These are phyloP conservation scores for Eupithecia pulchellata DNA, from an alignment of 2,888 invertebrate species.

Conservation along the genomic window DNA sequence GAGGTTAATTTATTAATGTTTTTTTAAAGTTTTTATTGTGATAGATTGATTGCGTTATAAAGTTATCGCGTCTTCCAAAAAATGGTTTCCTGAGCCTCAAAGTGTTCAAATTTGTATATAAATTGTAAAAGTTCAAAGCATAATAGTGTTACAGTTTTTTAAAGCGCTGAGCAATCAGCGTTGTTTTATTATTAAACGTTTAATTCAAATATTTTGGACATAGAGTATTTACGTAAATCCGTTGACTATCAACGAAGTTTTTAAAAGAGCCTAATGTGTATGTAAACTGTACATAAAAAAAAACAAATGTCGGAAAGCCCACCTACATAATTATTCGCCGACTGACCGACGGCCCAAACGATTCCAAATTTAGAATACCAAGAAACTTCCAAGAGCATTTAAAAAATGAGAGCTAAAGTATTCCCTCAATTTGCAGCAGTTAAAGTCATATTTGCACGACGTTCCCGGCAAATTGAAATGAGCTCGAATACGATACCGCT, in stretches of 20 bases:
- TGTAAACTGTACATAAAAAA: not conserved
- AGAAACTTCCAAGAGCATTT: not conserved
- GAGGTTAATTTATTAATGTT: no score
- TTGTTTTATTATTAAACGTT: not conserved
- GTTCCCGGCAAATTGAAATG: conserved; percentile 20
- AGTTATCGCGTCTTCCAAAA: not conserved
- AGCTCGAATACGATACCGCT: not conserved
- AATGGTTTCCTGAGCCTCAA: not conserved
- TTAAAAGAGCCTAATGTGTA: not conserved
- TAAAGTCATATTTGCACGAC: conserved; percentile 18
- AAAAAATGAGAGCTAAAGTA: conserved; percentile 5
- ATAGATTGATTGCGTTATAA: not conserved
- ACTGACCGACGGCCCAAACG: not conserved
- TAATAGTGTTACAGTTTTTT: not conserved
- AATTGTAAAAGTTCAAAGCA: no score
- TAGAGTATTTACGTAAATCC: not conserved
- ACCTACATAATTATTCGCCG: not conserved
- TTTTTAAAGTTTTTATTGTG: not conserved
- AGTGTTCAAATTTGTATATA: not conserved
- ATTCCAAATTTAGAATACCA: not conserved
- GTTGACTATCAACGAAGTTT: not conserved
- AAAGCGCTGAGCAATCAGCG: not conserved
- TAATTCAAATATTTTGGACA: not conserved
- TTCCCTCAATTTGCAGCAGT: conserved; percentile 3
- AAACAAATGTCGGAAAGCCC: not conserved